These are phyloP conservation scores for Rhodophaea formosa DNA, from an alignment of 2,888 invertebrate species.

Conservation along the genomic window DNA sequence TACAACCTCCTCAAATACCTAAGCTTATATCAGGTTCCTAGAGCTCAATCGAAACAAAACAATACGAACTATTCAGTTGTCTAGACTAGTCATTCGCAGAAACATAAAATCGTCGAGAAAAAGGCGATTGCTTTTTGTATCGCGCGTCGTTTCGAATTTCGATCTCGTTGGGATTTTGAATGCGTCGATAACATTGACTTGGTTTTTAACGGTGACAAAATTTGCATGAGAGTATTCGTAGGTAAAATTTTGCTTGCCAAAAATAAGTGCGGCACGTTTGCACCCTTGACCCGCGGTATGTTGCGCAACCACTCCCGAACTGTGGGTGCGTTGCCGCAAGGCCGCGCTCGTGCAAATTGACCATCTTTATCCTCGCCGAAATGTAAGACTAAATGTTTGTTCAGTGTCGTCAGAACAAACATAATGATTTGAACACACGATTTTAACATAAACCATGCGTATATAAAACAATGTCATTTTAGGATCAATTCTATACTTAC, in stretches of 20 bases:
- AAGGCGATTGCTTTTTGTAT: conserved; percentile 2
- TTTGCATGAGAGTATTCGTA: conserved; percentile 49
- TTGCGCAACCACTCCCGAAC: conserved; percentile 61
- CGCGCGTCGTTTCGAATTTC: background rate
- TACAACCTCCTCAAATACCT: background rate
- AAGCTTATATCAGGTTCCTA: background rate
- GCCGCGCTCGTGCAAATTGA: conserved; percentile 40
- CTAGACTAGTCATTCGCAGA: conserved; percentile 24
- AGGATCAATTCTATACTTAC: too few species aligned
- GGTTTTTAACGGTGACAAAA: conserved; percentile 41
- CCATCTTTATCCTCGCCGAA: conserved; percentile 64
- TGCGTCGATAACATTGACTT: conserved; percentile 25
- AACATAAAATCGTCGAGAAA: conserved; percentile 7
- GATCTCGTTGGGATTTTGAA: background rate
- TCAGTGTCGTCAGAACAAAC: background rate
- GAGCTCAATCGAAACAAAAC: conserved; percentile 4
- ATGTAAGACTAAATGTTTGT: conserved; percentile 35
- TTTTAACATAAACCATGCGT: background rate
- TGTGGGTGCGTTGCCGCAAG: conserved; percentile 58
- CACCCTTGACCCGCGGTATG: conserved; percentile 67
- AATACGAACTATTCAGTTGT: conserved; percentile 15
- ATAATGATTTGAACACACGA: background rate
- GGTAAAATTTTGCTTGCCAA: conserved; percentile 56
- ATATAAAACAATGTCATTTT: too few species aligned
- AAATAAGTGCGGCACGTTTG: conserved; percentile 64